phyloP scores from a whole-genome alignment of 2,888 invertebrate genomes.

The Autographa gamma region DNA sequence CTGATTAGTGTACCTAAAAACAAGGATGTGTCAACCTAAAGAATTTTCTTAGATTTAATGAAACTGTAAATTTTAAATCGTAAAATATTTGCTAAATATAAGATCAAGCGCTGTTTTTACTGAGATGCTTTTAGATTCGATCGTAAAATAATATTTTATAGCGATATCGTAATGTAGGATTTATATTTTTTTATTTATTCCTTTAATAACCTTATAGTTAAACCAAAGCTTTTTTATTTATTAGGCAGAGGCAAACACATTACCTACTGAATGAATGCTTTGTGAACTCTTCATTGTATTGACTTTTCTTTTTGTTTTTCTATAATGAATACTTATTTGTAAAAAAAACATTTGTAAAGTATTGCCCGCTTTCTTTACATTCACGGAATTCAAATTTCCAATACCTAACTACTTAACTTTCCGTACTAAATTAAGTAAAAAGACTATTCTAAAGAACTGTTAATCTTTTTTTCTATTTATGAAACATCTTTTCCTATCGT shows the following conservation, averaged over 20 bases:
- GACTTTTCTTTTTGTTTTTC: conserved; percentile 1
- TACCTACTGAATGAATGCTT: conserved; percentile 27
- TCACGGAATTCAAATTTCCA: no score
- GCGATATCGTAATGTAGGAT: conserved; percentile 45
- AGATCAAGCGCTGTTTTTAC: conserved; percentile 41
- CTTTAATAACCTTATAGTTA: conserved; percentile 64
- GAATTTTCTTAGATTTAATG: conserved; percentile 55
- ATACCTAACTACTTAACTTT: no score
- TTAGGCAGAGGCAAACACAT: conserved; percentile 38
- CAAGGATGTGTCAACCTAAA: conserved; percentile 63
- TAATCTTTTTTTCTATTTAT: neutral
- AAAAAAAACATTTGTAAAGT: neutral
- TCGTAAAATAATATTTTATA: conserved; percentile 41
- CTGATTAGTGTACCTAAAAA: conserved; percentile 55
- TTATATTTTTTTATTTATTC: conserved; percentile 67
- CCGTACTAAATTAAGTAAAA: neutral
- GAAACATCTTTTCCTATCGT: neutral
- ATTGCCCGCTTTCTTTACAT: neutral
- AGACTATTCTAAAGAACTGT: neutral
- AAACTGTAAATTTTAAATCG: conserved; percentile 55
- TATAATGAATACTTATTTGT: neutral
- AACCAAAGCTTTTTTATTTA: conserved; percentile 82
- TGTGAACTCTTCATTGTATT: neutral
- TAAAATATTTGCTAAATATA: conserved; percentile 50
- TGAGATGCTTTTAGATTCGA: conserved; percentile 49